phyloP scores from a whole-genome alignment of 2,888 invertebrate species.

The Pachycephus smyrnensis region DNA sequence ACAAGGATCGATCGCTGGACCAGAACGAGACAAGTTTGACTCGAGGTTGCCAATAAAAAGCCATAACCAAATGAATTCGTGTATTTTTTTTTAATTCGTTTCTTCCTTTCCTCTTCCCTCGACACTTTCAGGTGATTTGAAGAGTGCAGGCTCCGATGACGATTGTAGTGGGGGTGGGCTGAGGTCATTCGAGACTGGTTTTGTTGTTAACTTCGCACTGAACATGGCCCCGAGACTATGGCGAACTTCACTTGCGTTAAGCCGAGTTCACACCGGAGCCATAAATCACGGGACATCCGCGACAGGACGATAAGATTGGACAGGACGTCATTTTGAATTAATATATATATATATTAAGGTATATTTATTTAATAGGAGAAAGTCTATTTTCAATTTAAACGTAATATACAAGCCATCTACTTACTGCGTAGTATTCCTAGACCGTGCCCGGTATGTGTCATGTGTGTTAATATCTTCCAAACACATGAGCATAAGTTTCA shows the following conservation, averaged over 20 bases:
- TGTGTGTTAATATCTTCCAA: no score
- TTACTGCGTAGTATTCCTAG: no score
- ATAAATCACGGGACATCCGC: not conserved
- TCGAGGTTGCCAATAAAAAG: conserved; percentile 33
- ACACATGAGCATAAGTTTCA: no score
- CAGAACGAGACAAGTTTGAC: conserved; percentile 36
- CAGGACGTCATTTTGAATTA: not conserved
- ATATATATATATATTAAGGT: no score
- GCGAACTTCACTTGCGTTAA: not conserved
- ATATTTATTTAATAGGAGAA: not conserved
- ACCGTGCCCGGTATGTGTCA: no score
- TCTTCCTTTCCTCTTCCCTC: not conserved
- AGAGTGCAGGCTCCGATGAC: not conserved
- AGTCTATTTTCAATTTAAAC: not conserved
- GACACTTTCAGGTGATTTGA: not conserved
- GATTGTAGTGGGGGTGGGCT: not conserved
- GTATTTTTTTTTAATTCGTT: not conserved
- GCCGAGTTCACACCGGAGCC: not conserved
- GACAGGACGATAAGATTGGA: not conserved
- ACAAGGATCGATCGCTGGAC: conserved; percentile 43
- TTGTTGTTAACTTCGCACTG: not conserved
- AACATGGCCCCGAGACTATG: not conserved
- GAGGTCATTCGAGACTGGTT: not conserved
- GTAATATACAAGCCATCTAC: no score
- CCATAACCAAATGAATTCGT: not conserved